Base-by-base conservation (phyloP, 2,888 invertebrate species). In the Lucinisca nassula region DNA sequence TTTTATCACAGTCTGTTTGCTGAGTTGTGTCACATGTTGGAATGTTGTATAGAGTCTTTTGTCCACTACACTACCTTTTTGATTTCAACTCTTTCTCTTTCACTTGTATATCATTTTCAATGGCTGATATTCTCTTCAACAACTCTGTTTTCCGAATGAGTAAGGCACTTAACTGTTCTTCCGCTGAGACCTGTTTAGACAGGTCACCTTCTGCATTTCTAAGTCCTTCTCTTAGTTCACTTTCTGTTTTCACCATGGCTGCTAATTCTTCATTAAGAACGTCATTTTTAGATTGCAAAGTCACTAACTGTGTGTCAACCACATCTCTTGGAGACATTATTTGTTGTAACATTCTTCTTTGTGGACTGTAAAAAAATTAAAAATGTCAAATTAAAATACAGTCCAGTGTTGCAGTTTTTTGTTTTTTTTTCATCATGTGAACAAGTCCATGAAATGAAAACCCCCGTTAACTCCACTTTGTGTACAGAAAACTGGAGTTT, bases 1-100 rank as follows among this genome's bases (percentile, higher is more conserved):
- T 6, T 40, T 40, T 27, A 27, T 6, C 24, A 58, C 24, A 24
- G 27, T n/a, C n/a, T n/a, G n/a, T n/a, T n/a, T n/a, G n/a, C n/a
- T 58, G 3, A 27, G 4, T 14, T 27, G 12, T 58, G 21, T 51
- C 51, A 51, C 51, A 58, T 58, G 58, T 27, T 58, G 58, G 24
- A n/a, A 58, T 27, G 24, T n/a, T 58, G 24, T 58, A 27, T 3
- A 58, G 2, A 10, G 8, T 8, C 24, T 58, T 24, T 4, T 58
- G 6, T 4, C 14, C n/a, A 10, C 8, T 14, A 35, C 3, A 67
- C 30, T 67, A 67, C 73, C 88, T 90, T 75, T 92, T 93, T 24
- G 91, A 90, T 82, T 92, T 93, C 24, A 94, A 84, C 72, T 93
- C 93, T 74, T 93, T 93, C 58, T 95, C 94, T 83, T 95, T 95